Percentiles rank a stretch among this genome's conserved stretches.
phyloP scores from a whole-genome alignment of 2,888 invertebrate genomes.

The Ctenicera cuprea region DNA sequence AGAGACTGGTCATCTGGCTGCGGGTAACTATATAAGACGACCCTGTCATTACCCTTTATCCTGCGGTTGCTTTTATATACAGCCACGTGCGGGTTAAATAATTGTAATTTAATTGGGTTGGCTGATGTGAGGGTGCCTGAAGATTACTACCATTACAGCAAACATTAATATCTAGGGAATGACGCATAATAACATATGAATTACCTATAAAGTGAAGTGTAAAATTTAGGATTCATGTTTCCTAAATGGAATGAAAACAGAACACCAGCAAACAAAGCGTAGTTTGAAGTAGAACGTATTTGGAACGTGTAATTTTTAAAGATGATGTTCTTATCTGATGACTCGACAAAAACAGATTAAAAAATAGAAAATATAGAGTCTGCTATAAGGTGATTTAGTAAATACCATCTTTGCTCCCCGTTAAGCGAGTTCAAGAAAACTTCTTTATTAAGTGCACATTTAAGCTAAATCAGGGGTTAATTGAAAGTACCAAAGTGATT shows the following conservation, averaged over 20 bases:
- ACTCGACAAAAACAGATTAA: not conserved
- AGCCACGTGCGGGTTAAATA: constrained; percentile 48
- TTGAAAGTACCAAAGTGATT: no score
- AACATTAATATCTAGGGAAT: constrained; percentile 41
- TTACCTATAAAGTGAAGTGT: constrained; percentile 30
- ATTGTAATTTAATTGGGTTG: constrained; percentile 49
- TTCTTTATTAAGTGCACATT: no score
- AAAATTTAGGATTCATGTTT: constrained; percentile 35
- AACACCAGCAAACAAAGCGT: not conserved
- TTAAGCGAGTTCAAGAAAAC: no score
- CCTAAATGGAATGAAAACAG: constrained; percentile 25
- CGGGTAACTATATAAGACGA: constrained; percentile 41
- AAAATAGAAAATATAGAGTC: no score
- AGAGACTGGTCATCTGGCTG: constrained; percentile 38
- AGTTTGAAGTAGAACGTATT: constrained; percentile 14
- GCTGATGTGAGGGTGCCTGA: constrained; percentile 42
- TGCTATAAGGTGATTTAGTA: no score
- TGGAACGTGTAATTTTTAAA: not conserved
- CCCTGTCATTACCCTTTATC: constrained; percentile 49
- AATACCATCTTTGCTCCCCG: no score
- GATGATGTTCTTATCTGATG: not conserved
- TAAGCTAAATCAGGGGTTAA: no score
- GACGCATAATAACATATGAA: constrained; percentile 40
- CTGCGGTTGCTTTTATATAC: constrained; percentile 49
- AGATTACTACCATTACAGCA: constrained; percentile 43